Evolutionary conservation across 2,113 vertebrate species (phyloP).

Genomic region (Oryzias celebensis): DNA sequence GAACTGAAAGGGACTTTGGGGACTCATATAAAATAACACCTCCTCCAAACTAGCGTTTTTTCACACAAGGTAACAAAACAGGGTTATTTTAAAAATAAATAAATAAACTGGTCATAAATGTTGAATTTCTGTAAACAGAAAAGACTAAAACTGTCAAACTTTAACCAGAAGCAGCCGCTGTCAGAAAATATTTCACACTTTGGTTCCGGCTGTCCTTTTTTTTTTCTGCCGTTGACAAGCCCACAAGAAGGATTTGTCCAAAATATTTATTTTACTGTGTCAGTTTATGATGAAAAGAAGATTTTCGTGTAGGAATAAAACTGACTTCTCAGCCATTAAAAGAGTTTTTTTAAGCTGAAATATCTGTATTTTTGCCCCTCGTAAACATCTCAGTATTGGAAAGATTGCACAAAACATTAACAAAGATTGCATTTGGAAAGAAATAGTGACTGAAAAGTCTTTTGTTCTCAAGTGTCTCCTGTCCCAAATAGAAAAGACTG

Average conservation of each 20-base stretch:
- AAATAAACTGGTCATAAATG: too few relatives aligned
- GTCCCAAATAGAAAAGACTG: constrained; percentile 15
- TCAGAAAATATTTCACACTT: too few relatives aligned
- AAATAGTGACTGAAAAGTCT: constrained; percentile 16
- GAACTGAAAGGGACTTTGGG: neutral
- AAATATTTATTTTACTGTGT: neutral
- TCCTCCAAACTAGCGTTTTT: constrained; percentile 1
- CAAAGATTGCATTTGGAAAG: neutral
- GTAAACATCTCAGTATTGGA: too few relatives aligned
- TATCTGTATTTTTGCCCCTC: too few relatives aligned
- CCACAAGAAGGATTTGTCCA: constrained; percentile 10
- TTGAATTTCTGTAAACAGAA: neutral
- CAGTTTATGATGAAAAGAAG: too few relatives aligned
- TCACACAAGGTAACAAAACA: neutral
- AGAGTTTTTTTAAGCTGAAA: too few relatives aligned
- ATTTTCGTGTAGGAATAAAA: too few relatives aligned
- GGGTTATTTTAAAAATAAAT: too few relatives aligned
- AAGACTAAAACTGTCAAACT: constrained; percentile 13
- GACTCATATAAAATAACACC: neutral
- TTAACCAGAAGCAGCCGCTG: constrained; percentile 13
- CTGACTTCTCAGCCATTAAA: too few relatives aligned
- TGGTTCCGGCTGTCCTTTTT: neutral
- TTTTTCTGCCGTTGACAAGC: constrained; percentile 7
- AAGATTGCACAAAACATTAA: too few relatives aligned
- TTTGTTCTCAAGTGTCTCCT: neutral